These are phyloP conservation scores for Xestia c-nigrum DNA, from an alignment of 2,888 invertebrate genomes.

Conservation along the genomic window DNA sequence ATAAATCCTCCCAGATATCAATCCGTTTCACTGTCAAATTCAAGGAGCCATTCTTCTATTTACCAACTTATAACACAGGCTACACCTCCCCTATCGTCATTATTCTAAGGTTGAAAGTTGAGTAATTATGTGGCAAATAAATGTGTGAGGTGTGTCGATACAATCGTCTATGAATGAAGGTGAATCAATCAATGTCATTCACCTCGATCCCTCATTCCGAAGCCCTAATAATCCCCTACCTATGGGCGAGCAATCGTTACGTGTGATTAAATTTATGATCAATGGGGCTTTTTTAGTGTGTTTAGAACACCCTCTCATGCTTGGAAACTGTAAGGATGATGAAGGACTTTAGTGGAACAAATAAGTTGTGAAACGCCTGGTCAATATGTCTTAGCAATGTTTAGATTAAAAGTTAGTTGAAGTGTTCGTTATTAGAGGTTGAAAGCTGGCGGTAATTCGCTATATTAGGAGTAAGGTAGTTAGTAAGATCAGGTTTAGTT, in stretches of 20 bases:
- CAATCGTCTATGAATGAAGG: conserved; percentile 71
- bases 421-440: background rate
- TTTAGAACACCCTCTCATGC: conserved; percentile 15
- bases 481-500: too few relatives aligned
- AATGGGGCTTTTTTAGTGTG: conserved; percentile 58
- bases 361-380: conserved; percentile 25
- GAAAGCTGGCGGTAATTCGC: background rate
- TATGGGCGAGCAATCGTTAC: conserved; percentile 64
- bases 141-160: conserved; percentile 61
- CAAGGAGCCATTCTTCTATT: conserved; percentile 66
- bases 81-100: background rate
- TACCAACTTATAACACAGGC: conserved; percentile 42
- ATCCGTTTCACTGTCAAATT: conserved; percentile 72
- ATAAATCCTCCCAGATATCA: conserved; percentile 71
- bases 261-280: conserved; percentile 70
- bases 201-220: conserved; percentile 73
- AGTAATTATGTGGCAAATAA: background rate
- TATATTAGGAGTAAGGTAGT: background rate
- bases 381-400: conserved; percentile 24
- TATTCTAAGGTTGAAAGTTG: conserved; percentile 31
- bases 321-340: conserved; percentile 6
- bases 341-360: conserved; percentile 12
- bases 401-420: background rate
- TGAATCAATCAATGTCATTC: conserved; percentile 81
- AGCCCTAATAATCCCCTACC: conserved; percentile 67